Conservation (phyloP, 2,888 invertebrate genomes). For the Mythimna lalbum region DNA sequence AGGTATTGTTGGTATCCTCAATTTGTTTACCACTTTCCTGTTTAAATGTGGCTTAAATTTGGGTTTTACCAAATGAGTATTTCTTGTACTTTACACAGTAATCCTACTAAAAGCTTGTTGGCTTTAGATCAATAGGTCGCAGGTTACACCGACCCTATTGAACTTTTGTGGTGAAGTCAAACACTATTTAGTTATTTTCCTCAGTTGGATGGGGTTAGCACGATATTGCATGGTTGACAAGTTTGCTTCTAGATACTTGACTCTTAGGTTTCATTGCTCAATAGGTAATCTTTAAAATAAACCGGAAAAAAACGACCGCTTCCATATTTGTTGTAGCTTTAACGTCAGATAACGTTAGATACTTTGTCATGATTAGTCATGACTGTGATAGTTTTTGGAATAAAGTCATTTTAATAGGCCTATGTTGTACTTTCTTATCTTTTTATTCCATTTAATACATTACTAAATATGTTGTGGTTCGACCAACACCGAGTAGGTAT, state of each 20-base stretch:
- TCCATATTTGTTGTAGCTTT: background rate
- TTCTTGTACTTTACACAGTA: background rate
- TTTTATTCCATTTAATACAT: background rate
- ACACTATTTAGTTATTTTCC: conserved; percentile 12
- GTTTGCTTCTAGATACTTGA: background rate
- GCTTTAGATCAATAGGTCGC: conserved; percentile 20
- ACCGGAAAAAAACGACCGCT: background rate
- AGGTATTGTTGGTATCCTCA: background rate
- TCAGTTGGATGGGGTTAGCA: background rate
- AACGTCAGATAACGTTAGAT: background rate
- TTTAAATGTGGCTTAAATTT: background rate
- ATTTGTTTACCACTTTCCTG: background rate
- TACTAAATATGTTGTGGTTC: background rate
- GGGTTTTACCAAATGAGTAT: background rate
- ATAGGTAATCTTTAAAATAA: background rate
- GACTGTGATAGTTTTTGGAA: background rate
- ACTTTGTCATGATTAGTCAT: background rate
- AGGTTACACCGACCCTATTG: conserved; percentile 23
- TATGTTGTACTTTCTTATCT: background rate
- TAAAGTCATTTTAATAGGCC: background rate
- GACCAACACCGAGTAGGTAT: conserved; percentile 9
- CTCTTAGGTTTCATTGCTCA: background rate
- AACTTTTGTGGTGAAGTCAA: conserved; percentile 40
- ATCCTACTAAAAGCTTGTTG: conserved; percentile 30
- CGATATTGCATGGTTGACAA: conserved; percentile 9